A percentile compares a stretch with the other conserved stretches of the same genome.
These are phyloP conservation scores for Eupithecia tripunctaria DNA, from an alignment of 2,888 invertebrate genomes.

Conservation along the genomic window DNA sequence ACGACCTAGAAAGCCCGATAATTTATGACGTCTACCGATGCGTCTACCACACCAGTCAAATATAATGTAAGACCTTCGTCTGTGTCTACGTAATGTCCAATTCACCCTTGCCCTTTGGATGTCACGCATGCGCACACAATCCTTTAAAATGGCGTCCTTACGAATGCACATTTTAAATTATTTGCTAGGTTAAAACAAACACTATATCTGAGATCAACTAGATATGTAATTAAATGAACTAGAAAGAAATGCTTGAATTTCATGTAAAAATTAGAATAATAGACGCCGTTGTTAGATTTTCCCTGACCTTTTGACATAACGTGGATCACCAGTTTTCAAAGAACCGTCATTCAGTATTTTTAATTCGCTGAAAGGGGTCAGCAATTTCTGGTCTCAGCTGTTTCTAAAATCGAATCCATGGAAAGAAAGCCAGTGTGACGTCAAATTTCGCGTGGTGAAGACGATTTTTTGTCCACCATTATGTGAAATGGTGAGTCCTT, in stretches of 20 bases:
- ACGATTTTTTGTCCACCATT: neutral
- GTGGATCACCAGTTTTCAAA: neutral
- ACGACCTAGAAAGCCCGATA: too few relatives aligned
- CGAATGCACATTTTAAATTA: neutral
- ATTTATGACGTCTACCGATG: slow-evolving; percentile 7
- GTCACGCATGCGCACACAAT: slow-evolving; percentile 3
- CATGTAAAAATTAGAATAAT: neutral
- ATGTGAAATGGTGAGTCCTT: slow-evolving; percentile 14
- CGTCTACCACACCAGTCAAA: neutral
- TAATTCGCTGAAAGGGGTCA: neutral
- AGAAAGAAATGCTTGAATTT: too few relatives aligned
- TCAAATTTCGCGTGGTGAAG: slow-evolving; percentile 1
- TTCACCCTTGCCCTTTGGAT: slow-evolving; percentile 15
- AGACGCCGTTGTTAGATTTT: neutral
- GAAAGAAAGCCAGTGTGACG: slow-evolving; percentile 13
- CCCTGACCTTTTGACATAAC: slow-evolving; percentile 5
- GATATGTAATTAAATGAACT: neutral
- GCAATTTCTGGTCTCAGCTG: slow-evolving; percentile 11
- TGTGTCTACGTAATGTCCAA: neutral
- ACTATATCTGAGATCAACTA: neutral
- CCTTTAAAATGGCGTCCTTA: slow-evolving; percentile 1
- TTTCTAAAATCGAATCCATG: slow-evolving; percentile 12
- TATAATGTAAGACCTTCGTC: neutral
- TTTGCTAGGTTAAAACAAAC: neutral
- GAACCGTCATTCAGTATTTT: neutral